Evolutionary conservation across 2,113 vertebrate genomes (phyloP).

Genomic region (Dryoscopus gambensis): DNA sequence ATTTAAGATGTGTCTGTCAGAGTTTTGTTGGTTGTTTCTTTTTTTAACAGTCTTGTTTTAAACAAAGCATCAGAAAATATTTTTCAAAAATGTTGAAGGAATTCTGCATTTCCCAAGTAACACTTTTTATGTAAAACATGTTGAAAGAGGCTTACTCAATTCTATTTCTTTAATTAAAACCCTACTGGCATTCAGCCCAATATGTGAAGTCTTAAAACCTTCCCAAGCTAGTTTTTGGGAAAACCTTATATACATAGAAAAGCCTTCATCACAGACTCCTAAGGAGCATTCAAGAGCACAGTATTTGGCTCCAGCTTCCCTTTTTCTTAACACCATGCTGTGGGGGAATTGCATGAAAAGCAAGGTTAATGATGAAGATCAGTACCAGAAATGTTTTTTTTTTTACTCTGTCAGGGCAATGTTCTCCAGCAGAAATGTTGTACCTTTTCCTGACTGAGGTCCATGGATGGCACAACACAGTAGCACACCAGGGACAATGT

Average conservation of each 20-base stretch:
- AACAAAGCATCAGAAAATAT: background rate
- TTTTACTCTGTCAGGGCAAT: background rate
- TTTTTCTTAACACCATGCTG: background rate
- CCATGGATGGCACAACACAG: background rate
- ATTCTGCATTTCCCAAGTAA: background rate
- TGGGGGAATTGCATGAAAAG: background rate
- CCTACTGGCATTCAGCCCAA: background rate
- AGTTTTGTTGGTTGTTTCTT: background rate
- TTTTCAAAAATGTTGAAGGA: background rate
- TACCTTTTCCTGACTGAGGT: background rate
- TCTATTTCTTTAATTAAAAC: background rate
- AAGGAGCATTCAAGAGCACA: background rate
- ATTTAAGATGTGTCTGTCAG: background rate
- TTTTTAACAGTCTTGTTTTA: background rate
- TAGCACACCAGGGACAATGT: accelerated
- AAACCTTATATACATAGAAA: background rate
- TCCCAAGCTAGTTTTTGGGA: background rate
- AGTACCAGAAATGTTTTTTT: background rate
- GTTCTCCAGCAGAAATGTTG: background rate
- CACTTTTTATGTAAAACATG: background rate
- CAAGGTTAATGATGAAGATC: background rate
- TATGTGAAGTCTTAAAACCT: background rate
- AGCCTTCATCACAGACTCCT: background rate
- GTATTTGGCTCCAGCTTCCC: background rate
- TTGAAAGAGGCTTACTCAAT: background rate